These are phyloP conservation scores for Oxyura jamaicensis DNA, from an alignment of 2,113 vertebrate genomes.

Conservation along the genomic window DNA sequence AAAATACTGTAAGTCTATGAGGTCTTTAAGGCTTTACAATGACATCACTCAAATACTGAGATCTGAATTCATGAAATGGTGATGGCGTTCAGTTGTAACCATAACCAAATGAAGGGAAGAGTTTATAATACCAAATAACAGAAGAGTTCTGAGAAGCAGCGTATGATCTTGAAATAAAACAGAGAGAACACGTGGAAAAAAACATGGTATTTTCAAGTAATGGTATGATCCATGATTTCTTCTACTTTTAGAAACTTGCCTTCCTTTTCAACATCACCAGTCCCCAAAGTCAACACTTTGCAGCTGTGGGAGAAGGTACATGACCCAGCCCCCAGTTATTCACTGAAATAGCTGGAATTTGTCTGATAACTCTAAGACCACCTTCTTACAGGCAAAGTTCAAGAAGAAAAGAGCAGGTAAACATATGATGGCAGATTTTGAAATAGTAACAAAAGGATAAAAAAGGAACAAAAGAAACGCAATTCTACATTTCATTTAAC, in stretches of 20 bases:
- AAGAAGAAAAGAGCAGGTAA: not conserved
- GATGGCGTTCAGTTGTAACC: not conserved
- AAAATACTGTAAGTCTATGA: not conserved
- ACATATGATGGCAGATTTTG: not conserved
- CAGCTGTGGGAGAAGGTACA: not conserved
- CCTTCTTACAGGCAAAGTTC: not conserved
- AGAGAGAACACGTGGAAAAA: not conserved
- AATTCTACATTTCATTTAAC: not conserved
- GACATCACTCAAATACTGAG: not conserved
- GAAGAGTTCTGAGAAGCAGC: not conserved
- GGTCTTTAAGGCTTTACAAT: not conserved
- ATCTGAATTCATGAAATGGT: not conserved
- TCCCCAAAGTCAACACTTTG: not conserved
- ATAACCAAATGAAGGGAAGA: not conserved
- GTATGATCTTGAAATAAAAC: not conserved
- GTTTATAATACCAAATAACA: not conserved
- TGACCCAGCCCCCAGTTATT: not conserved
- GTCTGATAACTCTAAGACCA: not conserved
- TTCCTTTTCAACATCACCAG: not conserved
- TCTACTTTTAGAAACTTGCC: not conserved
- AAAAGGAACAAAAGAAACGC: not conserved
- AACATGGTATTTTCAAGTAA: not conserved
- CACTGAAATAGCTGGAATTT: not conserved
- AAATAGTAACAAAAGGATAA: not conserved
- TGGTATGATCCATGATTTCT: not conserved